These are phyloP conservation scores for Muraenolepis orangiensis DNA, from an alignment of 2,797 vertebrate genomes.

Conservation along the genomic window DNA sequence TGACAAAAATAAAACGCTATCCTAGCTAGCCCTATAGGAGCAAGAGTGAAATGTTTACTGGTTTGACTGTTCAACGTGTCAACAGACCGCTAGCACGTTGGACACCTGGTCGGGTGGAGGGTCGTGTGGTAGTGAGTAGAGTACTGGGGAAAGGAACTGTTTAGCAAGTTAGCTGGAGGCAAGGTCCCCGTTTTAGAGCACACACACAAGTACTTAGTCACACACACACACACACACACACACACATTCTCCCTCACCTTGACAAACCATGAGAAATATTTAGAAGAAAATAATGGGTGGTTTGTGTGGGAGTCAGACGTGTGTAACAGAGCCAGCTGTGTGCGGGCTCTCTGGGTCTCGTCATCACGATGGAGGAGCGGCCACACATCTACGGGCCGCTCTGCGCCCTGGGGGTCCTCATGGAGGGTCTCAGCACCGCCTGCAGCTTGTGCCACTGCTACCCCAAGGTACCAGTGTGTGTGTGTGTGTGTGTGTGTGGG, in stretches of 20 bases:
- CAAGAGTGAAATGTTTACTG: constrained; percentile 2
- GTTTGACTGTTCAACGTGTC: constrained; percentile 9
- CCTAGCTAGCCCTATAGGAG: too few relatives aligned
- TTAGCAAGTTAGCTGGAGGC: neutral
- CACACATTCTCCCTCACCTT: neutral
- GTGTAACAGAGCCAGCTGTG: neutral
- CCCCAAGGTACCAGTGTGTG: constrained; percentile 71
- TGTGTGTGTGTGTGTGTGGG: neutral
- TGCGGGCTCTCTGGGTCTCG: constrained; percentile 86
- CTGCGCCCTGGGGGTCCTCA: constrained; percentile 79
- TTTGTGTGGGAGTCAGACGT: too few relatives aligned
- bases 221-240: too few relatives aligned
- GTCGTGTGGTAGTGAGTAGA: too few relatives aligned
- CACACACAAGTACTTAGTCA: neutral
- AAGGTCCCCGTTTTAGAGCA: neutral
- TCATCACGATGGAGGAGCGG: constrained; percentile 88
- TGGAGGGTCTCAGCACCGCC: constrained; percentile 77
- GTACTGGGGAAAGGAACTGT: neutral
- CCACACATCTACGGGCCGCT: constrained; percentile 88
- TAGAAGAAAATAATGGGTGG: neutral
- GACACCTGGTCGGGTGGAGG: neutral
- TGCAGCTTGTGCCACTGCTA: constrained; percentile 98
- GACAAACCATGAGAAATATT: neutral
- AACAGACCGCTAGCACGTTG: constrained; percentile 8
- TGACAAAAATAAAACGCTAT: neutral